Percentiles rank a stretch among this genome's conserved stretches.
These are phyloP conservation scores for Zootoca vivipara DNA, from an alignment of 2,113 vertebrate genomes.

Conservation along the genomic window DNA sequence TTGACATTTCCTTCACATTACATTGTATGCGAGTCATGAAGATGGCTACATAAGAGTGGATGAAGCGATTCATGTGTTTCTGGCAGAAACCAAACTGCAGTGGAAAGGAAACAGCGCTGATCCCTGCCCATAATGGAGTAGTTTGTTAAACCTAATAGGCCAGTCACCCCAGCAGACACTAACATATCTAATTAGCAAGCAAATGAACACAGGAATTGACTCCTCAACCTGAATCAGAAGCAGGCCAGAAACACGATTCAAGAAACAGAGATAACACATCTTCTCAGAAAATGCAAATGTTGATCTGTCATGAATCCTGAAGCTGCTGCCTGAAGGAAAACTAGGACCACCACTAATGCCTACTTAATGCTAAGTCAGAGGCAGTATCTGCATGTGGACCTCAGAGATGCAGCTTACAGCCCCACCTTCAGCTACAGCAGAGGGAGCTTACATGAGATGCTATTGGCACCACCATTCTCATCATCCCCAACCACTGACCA, in stretches of 20 bases:
- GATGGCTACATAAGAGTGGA: too few relatives aligned
- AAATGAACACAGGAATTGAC: background rate
- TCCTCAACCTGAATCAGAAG: background rate
- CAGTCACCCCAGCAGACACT: background rate
- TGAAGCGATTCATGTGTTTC: too few relatives aligned
- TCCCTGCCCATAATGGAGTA: background rate
- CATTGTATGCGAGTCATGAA: too few relatives aligned
- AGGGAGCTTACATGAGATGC: too few relatives aligned
- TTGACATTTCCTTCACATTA: too few relatives aligned
- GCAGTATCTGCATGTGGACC: too few relatives aligned
- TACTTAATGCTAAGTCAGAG: conserved; percentile 41
- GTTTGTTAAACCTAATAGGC: conserved; percentile 21
- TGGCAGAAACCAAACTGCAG: too few relatives aligned
- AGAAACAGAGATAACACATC: background rate
- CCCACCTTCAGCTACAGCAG: background rate
- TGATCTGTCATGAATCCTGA: conserved; percentile 16
- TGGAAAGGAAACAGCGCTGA: too few relatives aligned
- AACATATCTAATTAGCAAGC: conserved; percentile 34
- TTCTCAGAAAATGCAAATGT: background rate
- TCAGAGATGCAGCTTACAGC: background rate
- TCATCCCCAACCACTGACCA: too few relatives aligned
- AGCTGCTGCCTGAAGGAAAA: background rate
- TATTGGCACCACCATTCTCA: too few relatives aligned
- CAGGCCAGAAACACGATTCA: background rate
- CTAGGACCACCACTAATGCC: background rate